Evolutionary conservation across 1,140 invertebrate species (phyloP).

Genomic region (Calycopis cecrops): DNA sequence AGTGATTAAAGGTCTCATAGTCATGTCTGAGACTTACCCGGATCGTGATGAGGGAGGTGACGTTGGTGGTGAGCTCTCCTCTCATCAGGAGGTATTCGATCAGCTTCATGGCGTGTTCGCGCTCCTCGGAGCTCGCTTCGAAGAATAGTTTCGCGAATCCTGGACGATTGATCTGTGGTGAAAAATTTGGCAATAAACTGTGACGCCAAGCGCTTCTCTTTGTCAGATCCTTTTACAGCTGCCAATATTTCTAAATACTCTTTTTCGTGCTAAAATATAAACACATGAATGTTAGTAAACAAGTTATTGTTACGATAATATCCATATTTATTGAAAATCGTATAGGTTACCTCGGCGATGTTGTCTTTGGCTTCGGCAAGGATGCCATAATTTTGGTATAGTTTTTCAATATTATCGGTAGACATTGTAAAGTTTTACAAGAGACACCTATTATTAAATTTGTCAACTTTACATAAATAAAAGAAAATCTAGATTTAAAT

Average conservation of each 20-base stretch:
- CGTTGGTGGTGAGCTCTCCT: slow-evolving; percentile 82
- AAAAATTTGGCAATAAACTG: slow-evolving; percentile 97
- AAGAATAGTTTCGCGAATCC: slow-evolving; percentile 94
- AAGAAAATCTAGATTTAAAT: slow-evolving; percentile 12
- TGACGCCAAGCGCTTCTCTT: slow-evolving; percentile 94
- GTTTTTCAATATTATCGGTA: slow-evolving; percentile 87
- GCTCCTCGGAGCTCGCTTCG: slow-evolving; percentile 89
- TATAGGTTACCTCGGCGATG: slow-evolving; percentile 83
- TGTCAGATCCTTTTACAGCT: slow-evolving; percentile 88
- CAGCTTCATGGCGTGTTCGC: slow-evolving; percentile 92
- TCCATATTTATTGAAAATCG: no score
- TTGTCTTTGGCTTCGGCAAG: slow-evolving; percentile 94
- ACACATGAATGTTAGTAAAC: slow-evolving; percentile 15
- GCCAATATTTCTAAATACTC: slow-evolving; percentile 92
- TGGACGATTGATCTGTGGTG: slow-evolving; percentile 86
- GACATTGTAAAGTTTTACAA: slow-evolving; percentile 58
- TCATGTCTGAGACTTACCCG: slow-evolving; percentile 73
- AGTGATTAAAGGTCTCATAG: slow-evolving; percentile 60
- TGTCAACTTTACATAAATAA: slow-evolving; percentile 19
- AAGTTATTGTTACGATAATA: no score
- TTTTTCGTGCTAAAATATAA: slow-evolving; percentile 85
- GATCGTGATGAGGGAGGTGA: slow-evolving; percentile 79
- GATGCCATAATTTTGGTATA: slow-evolving; percentile 94
- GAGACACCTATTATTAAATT: slow-evolving; percentile 56
- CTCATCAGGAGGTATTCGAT: slow-evolving; percentile 94